A percentile compares a stretch with the other conserved stretches of the same genome.
phyloP scores from a whole-genome alignment of 92 coral and sea anemone genomes.

The Phenganax subtilis region DNA sequence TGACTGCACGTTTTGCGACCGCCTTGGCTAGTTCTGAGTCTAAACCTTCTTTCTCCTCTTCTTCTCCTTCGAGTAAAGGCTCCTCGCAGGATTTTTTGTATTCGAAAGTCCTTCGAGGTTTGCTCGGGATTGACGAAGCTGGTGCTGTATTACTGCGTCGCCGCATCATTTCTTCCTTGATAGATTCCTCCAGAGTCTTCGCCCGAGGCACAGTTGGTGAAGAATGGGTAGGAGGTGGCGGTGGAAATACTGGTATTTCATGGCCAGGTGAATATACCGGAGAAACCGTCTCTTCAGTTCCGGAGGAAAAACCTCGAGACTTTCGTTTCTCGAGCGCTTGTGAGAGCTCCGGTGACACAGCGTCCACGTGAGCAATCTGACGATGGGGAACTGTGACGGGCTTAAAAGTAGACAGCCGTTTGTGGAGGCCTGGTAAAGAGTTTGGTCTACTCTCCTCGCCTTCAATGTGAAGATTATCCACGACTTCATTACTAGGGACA shows the following conservation, averaged over 20 bases:
- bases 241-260: slow-evolving; percentile 22
- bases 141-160: slow-evolving; percentile 37
- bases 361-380: slow-evolving; percentile 5
- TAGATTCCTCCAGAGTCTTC: slow-evolving; percentile 30
- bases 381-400: slow-evolving; percentile 25
- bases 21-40: slow-evolving; percentile 36
- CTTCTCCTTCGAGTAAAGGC: slow-evolving; percentile 24
- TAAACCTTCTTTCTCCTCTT: slow-evolving; percentile 10
- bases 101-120: slow-evolving; percentile 36
- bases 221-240: slow-evolving; percentile 9
- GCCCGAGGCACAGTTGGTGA: background rate
- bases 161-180: slow-evolving; percentile 37
- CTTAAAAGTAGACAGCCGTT: slow-evolving; percentile 36
- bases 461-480: slow-evolving; percentile 32
- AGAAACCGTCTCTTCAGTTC: slow-evolving; percentile 12
- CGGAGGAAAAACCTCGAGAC: slow-evolving; percentile 6
- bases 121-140: slow-evolving; percentile 41
- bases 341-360: slow-evolving; percentile 30
- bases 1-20: slow-evolving; percentile 34
- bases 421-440: slow-evolving; percentile 29
- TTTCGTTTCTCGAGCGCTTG: slow-evolving; percentile 35
- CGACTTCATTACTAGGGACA: slow-evolving; percentile 46
- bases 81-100: slow-evolving; percentile 34
- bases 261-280: slow-evolving; percentile 15
- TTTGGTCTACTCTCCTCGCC: slow-evolving; percentile 29